Conservation (phyloP, 2,888 invertebrate genomes). For the Patella ulyssiponensis region DNA sequence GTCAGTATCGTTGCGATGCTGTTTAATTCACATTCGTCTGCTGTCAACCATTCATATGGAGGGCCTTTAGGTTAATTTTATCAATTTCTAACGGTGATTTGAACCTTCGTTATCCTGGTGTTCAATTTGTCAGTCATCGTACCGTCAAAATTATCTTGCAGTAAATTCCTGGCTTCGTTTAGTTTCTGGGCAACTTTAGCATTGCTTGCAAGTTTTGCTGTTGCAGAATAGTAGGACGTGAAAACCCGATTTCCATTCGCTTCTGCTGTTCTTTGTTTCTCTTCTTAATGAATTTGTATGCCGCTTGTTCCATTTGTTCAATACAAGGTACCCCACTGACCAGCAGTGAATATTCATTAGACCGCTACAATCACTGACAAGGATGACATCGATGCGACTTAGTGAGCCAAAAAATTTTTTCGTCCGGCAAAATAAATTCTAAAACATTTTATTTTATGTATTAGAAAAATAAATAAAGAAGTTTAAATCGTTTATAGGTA, state of each 20-base stretch:
- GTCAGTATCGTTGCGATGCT: conserved; percentile 2
- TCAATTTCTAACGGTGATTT: not conserved
- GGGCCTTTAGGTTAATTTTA: conserved; percentile 9
- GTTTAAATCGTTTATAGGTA: too few relatives aligned
- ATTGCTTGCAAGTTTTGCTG: not conserved
- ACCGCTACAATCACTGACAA: too few relatives aligned
- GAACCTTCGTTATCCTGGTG: not conserved
- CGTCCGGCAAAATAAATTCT: too few relatives aligned
- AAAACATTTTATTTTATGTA: too few relatives aligned
- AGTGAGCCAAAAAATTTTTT: too few relatives aligned
- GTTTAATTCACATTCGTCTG: conserved; percentile 13
- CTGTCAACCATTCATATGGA: conserved; percentile 8
- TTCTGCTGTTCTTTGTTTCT: conserved; percentile 22
- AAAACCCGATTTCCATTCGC: not conserved
- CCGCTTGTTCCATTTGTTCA: conserved; percentile 14
- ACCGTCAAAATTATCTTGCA: not conserved
- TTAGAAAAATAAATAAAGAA: too few relatives aligned
- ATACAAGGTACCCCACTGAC: too few relatives aligned
- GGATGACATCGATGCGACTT: too few relatives aligned
- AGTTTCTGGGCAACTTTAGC: conserved; percentile 22
- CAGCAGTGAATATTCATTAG: too few relatives aligned
- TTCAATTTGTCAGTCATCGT: not conserved
- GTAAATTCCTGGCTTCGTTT: conserved; percentile 14
- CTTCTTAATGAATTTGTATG: conserved; percentile 20
- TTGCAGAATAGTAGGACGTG: too few relatives aligned